Evolutionary conservation across 2,797 vertebrate genomes (phyloP), one percentile per base, ranked within the genome.

Genomic region (Muraenolepis orangiensis): DNA sequence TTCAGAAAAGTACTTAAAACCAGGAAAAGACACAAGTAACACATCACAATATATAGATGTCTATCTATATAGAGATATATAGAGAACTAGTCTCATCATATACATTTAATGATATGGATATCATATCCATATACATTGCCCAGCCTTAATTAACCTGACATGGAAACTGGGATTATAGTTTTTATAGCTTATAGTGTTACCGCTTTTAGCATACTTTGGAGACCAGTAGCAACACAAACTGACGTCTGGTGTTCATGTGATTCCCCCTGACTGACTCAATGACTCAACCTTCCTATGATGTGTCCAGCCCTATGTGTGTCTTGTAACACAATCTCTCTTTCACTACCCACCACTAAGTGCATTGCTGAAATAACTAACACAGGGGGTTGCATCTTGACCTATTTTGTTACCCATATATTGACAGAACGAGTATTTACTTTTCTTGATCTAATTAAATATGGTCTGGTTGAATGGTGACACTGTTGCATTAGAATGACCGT

Each of bases 221-320:
- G 77, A 75, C 23, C 71, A 78, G 76, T 76, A 42, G 72, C 73
- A 76, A 81, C 77, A 81, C 82, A 84, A 64, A 72, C 74, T 77
- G 69, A 74, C 40, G 40, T 67, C 71, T 61, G 73, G 78, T 73
- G 78, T 74, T 85, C 79, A 85, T 80, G 36, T 71, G 72, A 14
- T 34, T 61, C 32, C 72, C 61, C 89, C 90, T 91, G 89, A 90
- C 85, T 86, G 72, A 77, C 32, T 68, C 61, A 88, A 90, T 91
- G 89, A 90, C 85, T 86, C 73, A 77, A 86, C 74, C 82, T 84
- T 74, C 75, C 77, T 38, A 84, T 84, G 57, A 57, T 57, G 77
- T 78, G 76, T 76, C 78, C 75, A 81, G 68, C 76, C 89, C 81
- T 87, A 74, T 85, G 77, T 78, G 77, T 78, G 78, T 69, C 75